Evolutionary conservation across 1,140 invertebrate genomes (phyloP).

Genomic region (Paralvinella palmiformis): DNA sequence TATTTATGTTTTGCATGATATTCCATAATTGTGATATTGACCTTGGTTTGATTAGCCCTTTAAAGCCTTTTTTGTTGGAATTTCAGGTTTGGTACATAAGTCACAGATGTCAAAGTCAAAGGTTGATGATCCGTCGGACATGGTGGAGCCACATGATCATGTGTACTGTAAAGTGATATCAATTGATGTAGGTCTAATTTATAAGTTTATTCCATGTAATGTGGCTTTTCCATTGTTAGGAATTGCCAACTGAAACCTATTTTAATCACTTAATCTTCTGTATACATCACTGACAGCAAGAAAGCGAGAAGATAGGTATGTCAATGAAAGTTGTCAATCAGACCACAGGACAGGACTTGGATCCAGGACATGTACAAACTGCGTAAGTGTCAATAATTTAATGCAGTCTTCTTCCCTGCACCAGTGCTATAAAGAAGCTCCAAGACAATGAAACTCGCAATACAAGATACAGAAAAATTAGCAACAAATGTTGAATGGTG

Average conservation of each 20-base stretch:
- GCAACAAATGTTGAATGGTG: neutral
- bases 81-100: constrained; percentile 43
- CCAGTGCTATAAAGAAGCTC: too few relatives aligned
- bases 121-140: constrained; percentile 43
- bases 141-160: constrained; percentile 35
- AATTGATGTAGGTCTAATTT: constrained; percentile 36
- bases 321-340: constrained; percentile 48
- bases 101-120: constrained; percentile 40
- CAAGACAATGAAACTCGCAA: too few relatives aligned
- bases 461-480: too few relatives aligned
- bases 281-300: constrained; percentile 24
- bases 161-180: constrained; percentile 47
- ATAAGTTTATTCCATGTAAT: too few relatives aligned
- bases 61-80: neutral
- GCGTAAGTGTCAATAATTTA: constrained; percentile 24
- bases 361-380: constrained; percentile 39
- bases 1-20: neutral
- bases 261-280: too few relatives aligned
- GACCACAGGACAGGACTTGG: constrained; percentile 40
- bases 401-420: neutral
- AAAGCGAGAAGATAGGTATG: constrained; percentile 40
- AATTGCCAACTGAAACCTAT: too few relatives aligned
- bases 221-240: too few relatives aligned
- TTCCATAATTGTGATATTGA: neutral
- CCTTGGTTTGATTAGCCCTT: neutral